These are phyloP conservation scores for Tamandua tetradactyla DNA, from an alignment of 2,797 vertebrate species.

Conservation along the genomic window DNA sequence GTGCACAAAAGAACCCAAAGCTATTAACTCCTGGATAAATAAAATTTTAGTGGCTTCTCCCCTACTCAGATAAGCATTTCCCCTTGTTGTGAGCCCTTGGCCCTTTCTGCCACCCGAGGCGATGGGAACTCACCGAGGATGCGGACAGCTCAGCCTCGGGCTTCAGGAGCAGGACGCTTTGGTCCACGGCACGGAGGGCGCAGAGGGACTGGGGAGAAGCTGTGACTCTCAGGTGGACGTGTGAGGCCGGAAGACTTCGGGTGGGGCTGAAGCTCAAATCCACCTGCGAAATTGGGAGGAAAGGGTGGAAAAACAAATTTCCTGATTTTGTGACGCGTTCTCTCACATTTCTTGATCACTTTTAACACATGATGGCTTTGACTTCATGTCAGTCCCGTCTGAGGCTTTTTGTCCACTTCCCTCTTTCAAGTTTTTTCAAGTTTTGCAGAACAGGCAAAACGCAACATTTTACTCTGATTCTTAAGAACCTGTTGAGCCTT, in stretches of 20 bases:
- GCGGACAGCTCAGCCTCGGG: constrained; percentile 87
- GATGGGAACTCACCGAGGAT: constrained; percentile 82
- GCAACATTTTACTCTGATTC: background rate
- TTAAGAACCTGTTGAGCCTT: background rate
- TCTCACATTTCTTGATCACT: background rate
- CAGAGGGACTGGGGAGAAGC: constrained; percentile 90
- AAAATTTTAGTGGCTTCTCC: background rate
- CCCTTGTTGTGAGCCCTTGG: background rate
- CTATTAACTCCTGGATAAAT: background rate
- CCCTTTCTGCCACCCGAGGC: background rate
- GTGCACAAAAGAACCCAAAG: background rate
- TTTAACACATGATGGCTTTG: background rate
- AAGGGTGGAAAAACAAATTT: constrained; percentile 18
- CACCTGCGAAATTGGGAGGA: constrained; percentile 85
- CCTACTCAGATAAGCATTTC: background rate
- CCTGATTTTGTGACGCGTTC: background rate
- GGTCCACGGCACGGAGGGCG: constrained; percentile 91
- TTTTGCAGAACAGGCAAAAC: background rate
- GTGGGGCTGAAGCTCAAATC: constrained; percentile 85
- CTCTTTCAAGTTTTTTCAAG: background rate
- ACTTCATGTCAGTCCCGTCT: background rate
- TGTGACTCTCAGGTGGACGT: constrained; percentile 82
- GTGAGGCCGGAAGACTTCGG: constrained; percentile 86
- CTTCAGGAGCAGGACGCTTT: constrained; percentile 89
- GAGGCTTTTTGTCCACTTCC: background rate